Evolutionary conservation across 2,113 vertebrate species (phyloP), one percentile per base, ranked within the genome.

Genomic region (Tachycineta bicolor): DNA sequence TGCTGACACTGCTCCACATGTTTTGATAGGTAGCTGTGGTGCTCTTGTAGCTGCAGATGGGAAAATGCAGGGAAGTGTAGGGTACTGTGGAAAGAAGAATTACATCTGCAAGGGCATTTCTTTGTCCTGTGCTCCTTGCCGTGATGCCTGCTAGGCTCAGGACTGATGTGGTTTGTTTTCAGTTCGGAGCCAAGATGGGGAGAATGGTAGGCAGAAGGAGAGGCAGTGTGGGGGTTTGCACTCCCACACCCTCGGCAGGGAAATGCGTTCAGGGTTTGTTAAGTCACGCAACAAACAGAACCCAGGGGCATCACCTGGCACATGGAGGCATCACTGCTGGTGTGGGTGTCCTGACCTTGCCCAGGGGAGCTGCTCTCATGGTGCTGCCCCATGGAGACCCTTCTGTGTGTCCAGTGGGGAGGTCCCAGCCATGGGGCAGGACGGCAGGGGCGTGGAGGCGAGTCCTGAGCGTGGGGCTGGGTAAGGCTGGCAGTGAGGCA

Each of bases 111-210:
- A 58, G 84, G 75, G 25, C 43, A 59, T 90, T 83, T 41, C 64
- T 86, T 47, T 75, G 63, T 67, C 31, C 12, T 37, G 20, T 28
- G 22, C 68, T 89, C 53, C n/a, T 87, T 88, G n/a, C 79, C 50
- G 11, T 14, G 39, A 31, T 46, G 82, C 68, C 85, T 93, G 46
- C 90, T 86, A 70, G 79, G 87, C 71, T 87, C 21, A 20, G 83
- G 77, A 60, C 89, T 87, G 81, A 69, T 95, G 87, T 93, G 87
- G 77, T 75, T 96, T 93, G 69, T 94, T 69, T 91, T 85, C 79
- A 9, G 60, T 91, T 77, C 64, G 67, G 31, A 91, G 62, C 65
- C 58, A 53, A 60, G 89, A 49, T 65, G 69, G 50, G 69, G 92
- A 34, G 64, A 20, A 13, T 16, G 15, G 56, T 28, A 44, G 89